Conservation (phyloP, 2,113 vertebrate species). For the Alethe diademata region DNA sequence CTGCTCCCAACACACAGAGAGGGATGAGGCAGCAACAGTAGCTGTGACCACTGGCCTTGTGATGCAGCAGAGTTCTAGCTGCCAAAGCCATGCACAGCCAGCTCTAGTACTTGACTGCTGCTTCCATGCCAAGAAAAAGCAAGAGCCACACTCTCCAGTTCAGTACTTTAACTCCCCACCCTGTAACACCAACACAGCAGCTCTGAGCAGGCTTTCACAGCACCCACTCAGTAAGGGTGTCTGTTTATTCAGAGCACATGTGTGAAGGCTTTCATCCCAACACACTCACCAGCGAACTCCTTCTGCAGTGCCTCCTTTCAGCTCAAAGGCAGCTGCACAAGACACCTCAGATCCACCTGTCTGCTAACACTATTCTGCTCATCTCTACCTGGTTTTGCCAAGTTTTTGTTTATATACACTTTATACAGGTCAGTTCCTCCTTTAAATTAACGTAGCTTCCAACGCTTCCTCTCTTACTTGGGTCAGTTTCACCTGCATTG, state of each 20-base stretch:
- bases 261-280: neutral
- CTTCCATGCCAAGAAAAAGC: neutral
- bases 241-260: neutral
- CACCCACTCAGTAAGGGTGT: neutral
- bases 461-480: neutral
- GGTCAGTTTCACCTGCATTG: neutral
- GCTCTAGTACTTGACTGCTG: neutral
- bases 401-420: neutral
- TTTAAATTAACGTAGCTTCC: neutral
- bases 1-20: neutral
- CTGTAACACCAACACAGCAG: neutral
- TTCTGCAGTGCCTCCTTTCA: neutral
- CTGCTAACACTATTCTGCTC: neutral
- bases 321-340: neutral
- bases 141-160: neutral
- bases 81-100: neutral
- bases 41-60: neutral
- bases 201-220: neutral
- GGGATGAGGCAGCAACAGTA: neutral
- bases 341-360: neutral
- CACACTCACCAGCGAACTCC: neutral
- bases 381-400: neutral
- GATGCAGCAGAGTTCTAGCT: neutral
- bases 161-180: neutral
- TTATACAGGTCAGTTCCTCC: neutral